phyloP scores from a whole-genome alignment of 1,140 invertebrate genomes.

The Rhagoletis pomonella region DNA sequence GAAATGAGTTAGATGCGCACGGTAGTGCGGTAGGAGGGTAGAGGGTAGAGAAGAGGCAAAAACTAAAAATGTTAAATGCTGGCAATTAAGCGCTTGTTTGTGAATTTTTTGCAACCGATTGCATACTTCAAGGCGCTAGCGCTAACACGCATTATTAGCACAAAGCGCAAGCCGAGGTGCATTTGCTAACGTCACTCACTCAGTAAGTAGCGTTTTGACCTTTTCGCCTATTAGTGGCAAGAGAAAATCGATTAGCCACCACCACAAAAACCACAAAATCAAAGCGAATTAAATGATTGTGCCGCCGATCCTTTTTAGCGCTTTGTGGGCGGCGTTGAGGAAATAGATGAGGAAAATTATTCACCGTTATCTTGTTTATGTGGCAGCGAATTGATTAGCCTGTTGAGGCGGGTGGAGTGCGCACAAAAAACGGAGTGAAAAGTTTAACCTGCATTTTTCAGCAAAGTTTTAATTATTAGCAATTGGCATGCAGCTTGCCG shows the following conservation, averaged over 20 bases:
- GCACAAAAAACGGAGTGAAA: not conserved
- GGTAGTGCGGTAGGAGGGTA: no score
- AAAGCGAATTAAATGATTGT: not conserved
- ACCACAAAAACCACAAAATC: not conserved
- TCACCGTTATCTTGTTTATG: not conserved
- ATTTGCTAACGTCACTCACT: not conserved
- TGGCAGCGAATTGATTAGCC: not conserved
- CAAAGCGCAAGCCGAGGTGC: not conserved
- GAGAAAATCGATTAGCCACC: not conserved
- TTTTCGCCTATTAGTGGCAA: constrained; percentile 10
- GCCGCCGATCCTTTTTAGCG: not conserved
- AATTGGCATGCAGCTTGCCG: constrained; percentile 26
- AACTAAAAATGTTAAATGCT: not conserved
- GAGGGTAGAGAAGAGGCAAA: no score
- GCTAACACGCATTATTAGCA: constrained; percentile 35
- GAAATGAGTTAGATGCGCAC: not conserved
- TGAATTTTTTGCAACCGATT: not conserved
- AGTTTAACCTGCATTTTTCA: not conserved
- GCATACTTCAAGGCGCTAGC: constrained; percentile 40
- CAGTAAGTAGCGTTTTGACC: not conserved
- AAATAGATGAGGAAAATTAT: not conserved
- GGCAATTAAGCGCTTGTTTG: constrained; percentile 30
- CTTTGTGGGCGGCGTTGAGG: not conserved
- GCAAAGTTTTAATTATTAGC: constrained; percentile 21
- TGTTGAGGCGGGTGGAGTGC: not conserved